Base-by-base conservation (phyloP, 2,113 vertebrate genomes). In the Cebus imitator region DNA sequence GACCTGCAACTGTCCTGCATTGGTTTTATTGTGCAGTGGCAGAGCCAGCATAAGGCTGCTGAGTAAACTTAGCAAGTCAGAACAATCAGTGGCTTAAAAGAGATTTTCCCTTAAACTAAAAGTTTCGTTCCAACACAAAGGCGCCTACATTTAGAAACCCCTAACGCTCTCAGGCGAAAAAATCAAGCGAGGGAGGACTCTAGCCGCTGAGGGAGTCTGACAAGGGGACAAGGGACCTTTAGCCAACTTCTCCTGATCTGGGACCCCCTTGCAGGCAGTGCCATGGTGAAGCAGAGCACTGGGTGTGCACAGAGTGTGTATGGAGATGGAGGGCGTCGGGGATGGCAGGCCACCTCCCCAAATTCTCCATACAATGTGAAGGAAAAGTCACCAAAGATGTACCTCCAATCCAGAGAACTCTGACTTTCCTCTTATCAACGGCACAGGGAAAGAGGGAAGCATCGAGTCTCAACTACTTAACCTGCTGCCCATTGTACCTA, bases 401-500 rank as follows among this genome's bases (percentile, higher is more conserved):
- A 87, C 61, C 88, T 96, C 75, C 79, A 76, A 48, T 52, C 93
- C 89, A 45, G 18, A 92, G 80, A 92, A 45, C 81, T 92, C 78
- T 90, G 92, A 92, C 92, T 97, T 95, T 79, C 90, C 70, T 55
- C n/a, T 94, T 83, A 87, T 86, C 87, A 21, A 84, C 64, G 52
- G 83, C 87, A 80, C 79, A 66, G 55, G 76, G 90, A 87, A 94
- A 0, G 75, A 58, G 86, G 81, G 50, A 86, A 97, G 48, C 86
- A 58, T 76, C 35, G 52, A 68, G 6, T 66, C 78, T 92, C 70
- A 10, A 70, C 76, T 86, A 48, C 43, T 89, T 82, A 97, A 90
- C 70, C 84, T 94, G 95, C 94, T 94, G 96, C 97, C 95, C 98
- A 87, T 94, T 88, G 98, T 98, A 99, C 99, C 98, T 99, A 99